These are phyloP conservation scores for Ethmia dodecea DNA, from an alignment of 2,888 invertebrate species.

Conservation along the genomic window DNA sequence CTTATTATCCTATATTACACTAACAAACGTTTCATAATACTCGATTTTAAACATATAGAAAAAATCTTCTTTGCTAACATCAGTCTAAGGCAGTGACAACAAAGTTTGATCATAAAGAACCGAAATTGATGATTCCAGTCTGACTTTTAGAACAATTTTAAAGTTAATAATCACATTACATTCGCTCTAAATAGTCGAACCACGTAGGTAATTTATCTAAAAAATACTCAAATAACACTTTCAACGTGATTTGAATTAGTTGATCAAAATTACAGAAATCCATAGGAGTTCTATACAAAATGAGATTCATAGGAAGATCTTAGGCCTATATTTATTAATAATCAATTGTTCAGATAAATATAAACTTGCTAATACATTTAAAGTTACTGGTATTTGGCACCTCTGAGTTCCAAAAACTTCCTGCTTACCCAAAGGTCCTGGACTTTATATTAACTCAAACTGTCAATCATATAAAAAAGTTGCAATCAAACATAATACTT, in stretches of 20 bases:
- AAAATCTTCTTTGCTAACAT: constrained; percentile 60
- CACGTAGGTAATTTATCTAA: no score
- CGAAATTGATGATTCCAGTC: neutral
- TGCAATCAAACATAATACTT: no score
- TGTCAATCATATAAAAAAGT: neutral
- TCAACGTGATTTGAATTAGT: no score
- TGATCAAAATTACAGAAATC: no score
- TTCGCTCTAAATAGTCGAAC: no score
- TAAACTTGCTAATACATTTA: neutral
- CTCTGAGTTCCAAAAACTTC: neutral
- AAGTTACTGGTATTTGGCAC: constrained; percentile 6
- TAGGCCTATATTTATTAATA: constrained; percentile 17
- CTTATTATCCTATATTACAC: constrained; percentile 48
- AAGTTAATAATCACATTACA: no score
- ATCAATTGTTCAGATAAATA: neutral
- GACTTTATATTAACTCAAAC: no score
- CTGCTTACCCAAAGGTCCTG: neutral
- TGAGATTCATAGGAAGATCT: constrained; percentile 42
- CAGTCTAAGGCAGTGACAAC: constrained; percentile 74
- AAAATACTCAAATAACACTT: no score
- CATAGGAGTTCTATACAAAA: no score
- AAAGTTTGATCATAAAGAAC: constrained; percentile 39
- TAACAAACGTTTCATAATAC: constrained; percentile 55
- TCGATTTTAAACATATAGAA: constrained; percentile 50
- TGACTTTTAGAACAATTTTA: neutral